phyloP scores from a whole-genome alignment of 2,797 vertebrate genomes.

The Uromys caudimaculatus region DNA sequence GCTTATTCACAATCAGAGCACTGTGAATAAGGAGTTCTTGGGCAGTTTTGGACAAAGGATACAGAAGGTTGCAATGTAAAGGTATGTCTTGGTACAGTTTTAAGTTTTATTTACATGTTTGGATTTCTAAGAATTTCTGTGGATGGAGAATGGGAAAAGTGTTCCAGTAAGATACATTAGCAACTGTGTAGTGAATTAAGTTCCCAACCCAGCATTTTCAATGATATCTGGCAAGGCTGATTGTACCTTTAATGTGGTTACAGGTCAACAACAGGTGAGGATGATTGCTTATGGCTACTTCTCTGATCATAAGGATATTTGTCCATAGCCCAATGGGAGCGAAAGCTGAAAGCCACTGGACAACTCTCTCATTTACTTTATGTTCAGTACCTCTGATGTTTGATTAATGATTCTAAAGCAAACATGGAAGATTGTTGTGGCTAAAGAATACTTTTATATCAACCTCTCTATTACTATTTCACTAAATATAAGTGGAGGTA shows the following conservation, averaged over 20 bases:
- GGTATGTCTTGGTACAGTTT: not conserved
- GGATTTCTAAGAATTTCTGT: not conserved
- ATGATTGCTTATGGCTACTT: not conserved
- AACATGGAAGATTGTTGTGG: constrained; percentile 67
- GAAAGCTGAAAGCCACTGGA: constrained; percentile 37
- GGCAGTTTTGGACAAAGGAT: not conserved
- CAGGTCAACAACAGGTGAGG: not conserved
- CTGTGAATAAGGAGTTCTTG: no score
- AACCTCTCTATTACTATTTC: constrained; percentile 83
- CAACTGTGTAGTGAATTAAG: constrained; percentile 25
- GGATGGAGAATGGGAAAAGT: not conserved
- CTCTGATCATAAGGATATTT: constrained; percentile 10
- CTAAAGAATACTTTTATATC: constrained; percentile 76
- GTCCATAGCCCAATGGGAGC: constrained; percentile 40
- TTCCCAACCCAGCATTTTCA: not conserved
- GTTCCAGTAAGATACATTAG: not conserved
- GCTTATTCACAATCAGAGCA: not conserved
- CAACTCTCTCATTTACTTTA: constrained; percentile 56
- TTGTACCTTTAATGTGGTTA: not conserved
- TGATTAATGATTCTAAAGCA: constrained; percentile 80
- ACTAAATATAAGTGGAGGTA: constrained; percentile 83
- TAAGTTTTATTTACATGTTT: constrained; percentile 5
- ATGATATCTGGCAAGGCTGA: not conserved
- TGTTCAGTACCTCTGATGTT: constrained; percentile 71
- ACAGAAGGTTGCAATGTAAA: not conserved